A percentile compares a stretch with the other conserved stretches of the same genome.
Conservation (phyloP, 2,888 invertebrate species). For the Acanthosoma haemorrhoidale region DNA sequence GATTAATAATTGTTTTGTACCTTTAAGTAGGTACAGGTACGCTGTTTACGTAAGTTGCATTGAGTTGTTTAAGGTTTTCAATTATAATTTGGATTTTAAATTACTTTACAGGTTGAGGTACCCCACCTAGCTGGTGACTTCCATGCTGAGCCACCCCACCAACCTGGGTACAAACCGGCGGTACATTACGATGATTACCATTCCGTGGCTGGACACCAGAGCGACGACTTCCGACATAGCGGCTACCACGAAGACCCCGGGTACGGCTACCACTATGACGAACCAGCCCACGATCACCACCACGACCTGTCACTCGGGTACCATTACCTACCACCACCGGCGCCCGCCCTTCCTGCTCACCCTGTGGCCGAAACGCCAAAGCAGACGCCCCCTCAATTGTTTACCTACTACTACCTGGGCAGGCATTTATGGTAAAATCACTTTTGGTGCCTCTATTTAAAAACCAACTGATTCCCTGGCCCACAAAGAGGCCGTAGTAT, state of each 20-base stretch:
- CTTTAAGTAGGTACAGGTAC: too few relatives aligned
- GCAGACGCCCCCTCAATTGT: slow-evolving; percentile 46
- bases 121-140: not conserved
- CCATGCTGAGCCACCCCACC: not conserved
- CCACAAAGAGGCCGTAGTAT: too few relatives aligned
- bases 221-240: not conserved
- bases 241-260: not conserved
- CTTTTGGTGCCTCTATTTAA: too few relatives aligned
- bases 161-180: too few relatives aligned
- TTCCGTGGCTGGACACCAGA: not conserved
- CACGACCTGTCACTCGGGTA: slow-evolving; percentile 18
- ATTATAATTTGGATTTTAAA: too few relatives aligned
- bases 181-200: not conserved
- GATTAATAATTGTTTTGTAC: too few relatives aligned
- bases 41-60: too few relatives aligned
- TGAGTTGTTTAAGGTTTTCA: too few relatives aligned
- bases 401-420: slow-evolving; percentile 69
- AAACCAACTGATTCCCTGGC: too few relatives aligned
- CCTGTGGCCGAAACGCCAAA: slow-evolving; percentile 33
- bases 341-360: slow-evolving; percentile 21
- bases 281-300: not conserved
- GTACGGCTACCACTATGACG: not conserved
- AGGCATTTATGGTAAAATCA: slow-evolving; percentile 61
- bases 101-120: not conserved
- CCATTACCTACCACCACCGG: slow-evolving; percentile 18